Evolutionary conservation across 2,113 vertebrate species (phyloP).

Genomic region (Merops nubicus): DNA sequence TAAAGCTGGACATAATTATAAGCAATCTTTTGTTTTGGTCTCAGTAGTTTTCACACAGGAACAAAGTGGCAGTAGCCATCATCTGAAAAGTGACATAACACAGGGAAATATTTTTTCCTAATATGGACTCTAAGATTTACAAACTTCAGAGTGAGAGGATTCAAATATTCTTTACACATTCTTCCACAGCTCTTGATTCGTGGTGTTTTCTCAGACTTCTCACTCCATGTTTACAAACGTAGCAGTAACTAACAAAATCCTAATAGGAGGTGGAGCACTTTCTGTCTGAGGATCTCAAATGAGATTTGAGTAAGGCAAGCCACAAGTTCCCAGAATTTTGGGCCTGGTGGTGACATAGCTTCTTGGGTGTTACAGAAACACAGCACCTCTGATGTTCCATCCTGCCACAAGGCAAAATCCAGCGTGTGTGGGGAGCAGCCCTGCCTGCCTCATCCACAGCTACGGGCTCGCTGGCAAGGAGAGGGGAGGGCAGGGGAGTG

Average conservation of each 20-base stretch:
- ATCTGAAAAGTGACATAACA: neutral
- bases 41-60: neutral
- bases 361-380: neutral
- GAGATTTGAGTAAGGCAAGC: constrained; percentile 12
- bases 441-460: neutral
- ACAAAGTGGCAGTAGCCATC: neutral
- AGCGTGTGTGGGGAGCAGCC: neutral
- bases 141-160: neutral
- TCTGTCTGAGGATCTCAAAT: neutral
- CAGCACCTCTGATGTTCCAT: neutral
- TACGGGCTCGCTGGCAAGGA: neutral
- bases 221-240: neutral
- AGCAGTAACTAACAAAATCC: neutral
- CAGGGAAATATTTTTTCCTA: neutral
- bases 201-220: neutral
- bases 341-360: neutral
- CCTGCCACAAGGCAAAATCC: neutral
- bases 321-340: constrained; percentile 20
- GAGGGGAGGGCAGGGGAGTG: neutral
- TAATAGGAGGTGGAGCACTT: neutral
- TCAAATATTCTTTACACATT: neutral
- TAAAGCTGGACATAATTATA: neutral
- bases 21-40: neutral
- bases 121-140: neutral
- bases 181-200: neutral